Percentiles rank a stretch among this genome's conserved stretches.
Conservation (phyloP, 2,797 vertebrate genomes). For the Capromys pilorides region DNA sequence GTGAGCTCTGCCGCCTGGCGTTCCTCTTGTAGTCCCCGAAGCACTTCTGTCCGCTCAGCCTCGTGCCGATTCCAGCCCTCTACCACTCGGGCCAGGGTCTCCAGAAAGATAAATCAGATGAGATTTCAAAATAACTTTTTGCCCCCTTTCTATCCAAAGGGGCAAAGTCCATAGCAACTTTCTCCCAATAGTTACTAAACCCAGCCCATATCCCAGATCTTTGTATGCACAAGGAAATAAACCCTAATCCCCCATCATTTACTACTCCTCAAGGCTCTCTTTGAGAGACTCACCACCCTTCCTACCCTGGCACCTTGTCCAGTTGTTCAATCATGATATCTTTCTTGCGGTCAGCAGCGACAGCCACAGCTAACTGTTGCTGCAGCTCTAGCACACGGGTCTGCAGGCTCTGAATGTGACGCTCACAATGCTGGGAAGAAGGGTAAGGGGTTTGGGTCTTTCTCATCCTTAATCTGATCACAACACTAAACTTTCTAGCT, state of each 20-base stretch:
- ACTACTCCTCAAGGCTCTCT: not conserved
- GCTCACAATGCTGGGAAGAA: constrained; percentile 85
- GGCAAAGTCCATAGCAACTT: not conserved
- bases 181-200: constrained; percentile 6
- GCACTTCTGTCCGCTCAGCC: constrained; percentile 81
- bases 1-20: constrained; percentile 77
- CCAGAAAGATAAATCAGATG: constrained; percentile 35
- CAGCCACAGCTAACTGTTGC: constrained; percentile 86
- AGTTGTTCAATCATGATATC: constrained; percentile 90
- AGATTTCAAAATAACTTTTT: constrained; percentile 55
- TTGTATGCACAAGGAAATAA: not conserved
- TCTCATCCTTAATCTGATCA: not conserved
- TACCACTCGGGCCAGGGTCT: constrained; percentile 88
- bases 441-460: not conserved
- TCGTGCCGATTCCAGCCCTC: constrained; percentile 88
- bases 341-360: constrained; percentile 88
- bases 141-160: not conserved
- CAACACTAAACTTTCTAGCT: constrained; percentile 3
- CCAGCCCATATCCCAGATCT: not conserved
- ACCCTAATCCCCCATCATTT: not conserved
- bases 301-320: constrained; percentile 85
- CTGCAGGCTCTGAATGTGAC: constrained; percentile 86
- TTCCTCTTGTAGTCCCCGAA: constrained; percentile 82
- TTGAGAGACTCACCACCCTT: not conserved
- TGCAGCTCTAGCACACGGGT: constrained; percentile 86